A percentile compares a stretch with the other conserved stretches of the same genome.
Conservation (phyloP, 2,113 vertebrate species). For the Pseudolaguvia tuberculata region DNA sequence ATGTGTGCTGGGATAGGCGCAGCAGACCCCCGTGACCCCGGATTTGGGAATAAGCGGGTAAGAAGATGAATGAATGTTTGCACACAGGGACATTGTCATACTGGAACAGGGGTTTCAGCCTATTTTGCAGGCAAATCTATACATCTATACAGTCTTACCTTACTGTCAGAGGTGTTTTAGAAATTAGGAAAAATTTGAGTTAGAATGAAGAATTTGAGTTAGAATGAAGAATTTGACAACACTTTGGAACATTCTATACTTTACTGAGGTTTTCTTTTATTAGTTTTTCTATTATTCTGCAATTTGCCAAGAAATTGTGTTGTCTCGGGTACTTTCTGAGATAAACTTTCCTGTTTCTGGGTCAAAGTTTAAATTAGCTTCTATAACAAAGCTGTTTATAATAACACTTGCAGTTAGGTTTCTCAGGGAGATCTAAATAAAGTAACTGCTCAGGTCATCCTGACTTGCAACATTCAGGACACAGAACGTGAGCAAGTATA, state of each 20-base stretch:
- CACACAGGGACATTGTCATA: no score
- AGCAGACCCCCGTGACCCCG: no score
- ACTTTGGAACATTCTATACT: not conserved
- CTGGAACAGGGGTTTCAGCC: no score
- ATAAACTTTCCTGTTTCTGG: not conserved
- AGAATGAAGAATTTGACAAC: not conserved
- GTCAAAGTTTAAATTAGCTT: not conserved
- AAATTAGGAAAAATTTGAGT: no score
- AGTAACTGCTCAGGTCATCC: conserved; percentile 2
- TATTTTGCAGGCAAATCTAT: no score
- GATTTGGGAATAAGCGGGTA: no score
- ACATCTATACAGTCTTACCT: no score
- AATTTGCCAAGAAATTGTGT: not conserved
- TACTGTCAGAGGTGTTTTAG: no score
- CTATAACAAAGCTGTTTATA: not conserved
- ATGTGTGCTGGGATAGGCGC: no score
- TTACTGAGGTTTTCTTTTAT: not conserved
- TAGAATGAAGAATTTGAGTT: no score
- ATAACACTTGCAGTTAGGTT: conserved; percentile 1
- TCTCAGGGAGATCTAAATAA: not conserved
- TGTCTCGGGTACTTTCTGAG: not conserved
- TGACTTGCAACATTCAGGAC: conserved; percentile 26
- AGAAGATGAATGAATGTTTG: no score
- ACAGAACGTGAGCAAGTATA: not conserved
- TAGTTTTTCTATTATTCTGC: not conserved